Base-by-base conservation (phyloP, 2,888 invertebrate genomes). In the Carcina quercana region DNA sequence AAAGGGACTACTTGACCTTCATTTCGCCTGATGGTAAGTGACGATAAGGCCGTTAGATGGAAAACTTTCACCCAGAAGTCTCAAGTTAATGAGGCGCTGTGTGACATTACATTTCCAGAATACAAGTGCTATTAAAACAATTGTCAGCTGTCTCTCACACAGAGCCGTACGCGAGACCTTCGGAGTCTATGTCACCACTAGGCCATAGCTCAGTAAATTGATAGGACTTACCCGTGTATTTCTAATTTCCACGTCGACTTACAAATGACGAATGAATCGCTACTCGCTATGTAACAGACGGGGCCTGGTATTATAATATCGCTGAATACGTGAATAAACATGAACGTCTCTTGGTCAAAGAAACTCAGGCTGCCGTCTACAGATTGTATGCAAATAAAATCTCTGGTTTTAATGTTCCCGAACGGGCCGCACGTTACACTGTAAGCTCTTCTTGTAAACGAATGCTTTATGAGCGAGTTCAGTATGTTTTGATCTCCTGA, bases 321-420 rank as follows among this genome's bases (percentile, higher is more conserved):
- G 1, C 93, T 91, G 45, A 97, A 86, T 46, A 90, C 87, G 40
- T 95, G 91, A 54, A 89, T 89, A 62, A 97, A 96, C 10, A 92
- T 87, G 62, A 92, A 93, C 32, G 92, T 91, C 70, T 98, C 97
- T 75, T 97, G 97, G 63, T 98, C 98, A 67, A 91, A 97, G 63
- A 98, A 93, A 33, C 91, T 90, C 11, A 98, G 68, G 30, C 92
- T 89, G 8, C 97, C 96, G 72, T 98, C 97, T 51, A 97, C 73
- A 17, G 94, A 94, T 61, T 96, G 95, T 12, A 98, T 89, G 62
- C 97, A 97, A 36, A 97, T 86, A 52, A 97, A 95, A 66, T 97
- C 96, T 56, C 94, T 86, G 2, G 90, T 89, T 59, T 90, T 88
- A 0, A 91, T 90, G 32, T 91, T 91, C 1, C 97, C 97, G 74